phyloP scores from a whole-genome alignment of 2,113 vertebrate genomes.

The Catharus minimus region DNA sequence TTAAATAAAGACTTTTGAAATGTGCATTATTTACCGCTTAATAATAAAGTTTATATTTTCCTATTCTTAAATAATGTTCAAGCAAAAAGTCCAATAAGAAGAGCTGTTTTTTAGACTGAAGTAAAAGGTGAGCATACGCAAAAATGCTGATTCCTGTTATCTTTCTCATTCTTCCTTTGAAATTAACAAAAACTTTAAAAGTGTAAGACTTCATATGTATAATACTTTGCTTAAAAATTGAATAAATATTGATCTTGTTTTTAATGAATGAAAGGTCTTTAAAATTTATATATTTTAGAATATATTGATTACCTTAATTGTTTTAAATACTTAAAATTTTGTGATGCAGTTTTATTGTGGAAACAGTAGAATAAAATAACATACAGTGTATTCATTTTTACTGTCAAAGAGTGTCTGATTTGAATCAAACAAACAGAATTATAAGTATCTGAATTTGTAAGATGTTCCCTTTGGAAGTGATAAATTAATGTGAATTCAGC shows the following conservation, averaged over 20 bases:
- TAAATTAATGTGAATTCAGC: not conserved
- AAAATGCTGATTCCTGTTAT: not conserved
- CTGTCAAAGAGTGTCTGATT: not conserved
- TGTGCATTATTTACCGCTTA: not conserved
- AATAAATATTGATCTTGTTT: not conserved
- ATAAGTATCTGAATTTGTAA: not conserved
- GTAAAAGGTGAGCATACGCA: not conserved
- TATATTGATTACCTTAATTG: not conserved
- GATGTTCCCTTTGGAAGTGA: not conserved
- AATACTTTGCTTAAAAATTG: not conserved
- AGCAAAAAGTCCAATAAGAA: not conserved
- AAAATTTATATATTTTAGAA: not conserved
- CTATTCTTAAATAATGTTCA: not conserved
- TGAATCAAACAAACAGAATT: not conserved
- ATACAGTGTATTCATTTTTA: not conserved
- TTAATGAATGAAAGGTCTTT: not conserved
- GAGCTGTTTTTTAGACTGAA: not conserved
- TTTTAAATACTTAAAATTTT: not conserved
- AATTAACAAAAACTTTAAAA: not conserved
- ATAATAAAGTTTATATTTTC: not conserved
- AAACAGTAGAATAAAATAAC: rapidly evolving
- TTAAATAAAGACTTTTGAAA: not conserved
- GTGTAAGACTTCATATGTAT: not conserved
- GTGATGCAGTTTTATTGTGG: not conserved
- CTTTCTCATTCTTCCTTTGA: not conserved